These are phyloP conservation scores for Scopus umbretta DNA, from an alignment of 2,113 vertebrate species.

Conservation along the genomic window DNA sequence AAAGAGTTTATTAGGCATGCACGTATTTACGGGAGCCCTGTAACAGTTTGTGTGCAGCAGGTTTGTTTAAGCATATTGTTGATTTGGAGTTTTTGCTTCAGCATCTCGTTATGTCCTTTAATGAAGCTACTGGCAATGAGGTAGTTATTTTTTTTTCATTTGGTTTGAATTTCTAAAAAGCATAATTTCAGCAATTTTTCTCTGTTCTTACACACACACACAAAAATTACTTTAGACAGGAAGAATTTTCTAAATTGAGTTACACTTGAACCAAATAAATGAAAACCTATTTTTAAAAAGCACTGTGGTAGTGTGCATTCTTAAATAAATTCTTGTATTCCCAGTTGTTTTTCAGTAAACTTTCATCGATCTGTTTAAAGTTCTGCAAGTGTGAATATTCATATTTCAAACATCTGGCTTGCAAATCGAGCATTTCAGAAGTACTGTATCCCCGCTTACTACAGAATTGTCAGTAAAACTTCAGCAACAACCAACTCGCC, in stretches of 20 bases:
- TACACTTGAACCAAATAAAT: constrained; percentile 66
- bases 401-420: constrained; percentile 75
- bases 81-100: neutral
- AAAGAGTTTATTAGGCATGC: neutral
- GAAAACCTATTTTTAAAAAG: constrained; percentile 63
- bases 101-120: neutral
- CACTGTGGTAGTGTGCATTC: constrained; percentile 10
- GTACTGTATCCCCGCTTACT: neutral
- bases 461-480: constrained; percentile 46
- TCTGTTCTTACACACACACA: neutral
- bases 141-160: neutral
- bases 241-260: constrained; percentile 63
- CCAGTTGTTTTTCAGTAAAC: constrained; percentile 55
- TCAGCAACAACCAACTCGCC: neutral
- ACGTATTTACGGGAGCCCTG: neutral
- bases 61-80: neutral
- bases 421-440: constrained; percentile 61
- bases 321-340: constrained; percentile 60
- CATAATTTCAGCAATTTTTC: constrained; percentile 52
- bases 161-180: constrained; percentile 50
- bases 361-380: constrained; percentile 66
- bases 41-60: neutral
- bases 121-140: neutral
- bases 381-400: constrained; percentile 71
- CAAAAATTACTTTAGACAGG: constrained; percentile 45